Evolutionary conservation across 2,797 vertebrate species (phyloP).

Genomic region (Lacerta viridis): DNA sequence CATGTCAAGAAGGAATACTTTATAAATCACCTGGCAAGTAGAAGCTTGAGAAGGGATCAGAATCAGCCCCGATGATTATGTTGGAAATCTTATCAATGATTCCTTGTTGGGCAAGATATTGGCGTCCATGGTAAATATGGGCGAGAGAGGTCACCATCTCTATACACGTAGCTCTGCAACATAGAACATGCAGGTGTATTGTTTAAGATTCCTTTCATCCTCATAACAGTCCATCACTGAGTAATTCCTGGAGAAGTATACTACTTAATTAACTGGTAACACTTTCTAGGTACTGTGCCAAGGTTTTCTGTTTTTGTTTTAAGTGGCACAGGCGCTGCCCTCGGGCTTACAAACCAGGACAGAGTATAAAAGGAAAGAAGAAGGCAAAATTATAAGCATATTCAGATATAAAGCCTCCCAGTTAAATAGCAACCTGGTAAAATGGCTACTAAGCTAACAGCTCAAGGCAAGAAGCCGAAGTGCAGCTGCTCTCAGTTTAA

Average conservation of each 20-base stretch:
- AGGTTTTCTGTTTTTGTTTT: neutral
- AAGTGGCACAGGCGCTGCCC: too few relatives aligned
- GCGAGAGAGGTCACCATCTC: slow-evolving; percentile 94
- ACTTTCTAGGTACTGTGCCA: neutral
- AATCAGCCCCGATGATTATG: slow-evolving; percentile 93
- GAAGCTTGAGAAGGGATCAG: slow-evolving; percentile 92
- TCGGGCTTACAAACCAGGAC: too few relatives aligned
- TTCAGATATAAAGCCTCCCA: neutral
- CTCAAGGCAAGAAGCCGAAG: neutral
- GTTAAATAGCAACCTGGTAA: neutral
- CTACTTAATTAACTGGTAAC: neutral
- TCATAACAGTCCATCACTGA: neutral
- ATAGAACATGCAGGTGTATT: neutral
- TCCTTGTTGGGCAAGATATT: slow-evolving; percentile 92
- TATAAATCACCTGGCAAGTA: slow-evolving; percentile 90
- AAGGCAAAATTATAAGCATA: neutral
- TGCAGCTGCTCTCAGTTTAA: neutral
- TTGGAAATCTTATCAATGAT: slow-evolving; percentile 93
- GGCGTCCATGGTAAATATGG: slow-evolving; percentile 88
- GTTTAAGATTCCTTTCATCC: neutral
- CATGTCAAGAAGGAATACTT: neutral
- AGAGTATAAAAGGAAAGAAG: too few relatives aligned
- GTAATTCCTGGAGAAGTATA: neutral
- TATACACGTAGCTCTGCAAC: slow-evolving; percentile 89
- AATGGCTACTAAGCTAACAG: neutral